Base-by-base conservation (phyloP, 2,888 invertebrate genomes). In the Apeira syringaria region DNA sequence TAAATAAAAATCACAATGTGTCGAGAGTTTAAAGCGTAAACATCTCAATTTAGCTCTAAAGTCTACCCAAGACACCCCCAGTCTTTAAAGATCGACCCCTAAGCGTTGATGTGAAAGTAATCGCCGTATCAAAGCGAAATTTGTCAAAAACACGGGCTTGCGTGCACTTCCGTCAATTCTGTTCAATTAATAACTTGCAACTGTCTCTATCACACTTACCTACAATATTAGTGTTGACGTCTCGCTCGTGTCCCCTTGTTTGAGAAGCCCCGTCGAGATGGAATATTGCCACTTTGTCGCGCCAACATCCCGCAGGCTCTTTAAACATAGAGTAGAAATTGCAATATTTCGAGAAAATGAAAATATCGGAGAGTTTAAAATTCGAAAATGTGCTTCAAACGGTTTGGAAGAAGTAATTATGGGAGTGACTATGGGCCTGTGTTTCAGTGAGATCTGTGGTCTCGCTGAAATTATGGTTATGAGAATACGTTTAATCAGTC, bases 201-300 rank as follows among this genome's bases (percentile, higher is more conserved):
- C 51, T 45, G 33, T 78, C 80, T 58, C 75, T 60, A 54, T 83
- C 52, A 8, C 30, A 20, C 79, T 36, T 47, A 7, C 6, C 12
- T 24, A 20, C 29, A 44, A 15, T 39, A 15, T 31, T 22, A 46
- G 56, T 80, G 61, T 45, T 10, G 43, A 56, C 38, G 30, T 86
- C 80, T 54, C 65, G 8, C 35, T 83, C 76, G 41, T 51, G 71
- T 74, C 76, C 89, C 89, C 88, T 85, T 87, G 84, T 86, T 87
- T 85, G 82, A 82, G 87, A 74, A 81, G 72, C 83, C 89, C 88
- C 86, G 87, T 74, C 64, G 89, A 83, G 88, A 84, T 77, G 68
- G 79, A 83, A 87, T 89, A 89, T 89, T 88, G 89, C 87, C 87
- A 89, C 87, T 88, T 88, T 89, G 88, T 88, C 82, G 84, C 80